phyloP scores from a whole-genome alignment of 2,797 vertebrate genomes.

The Eulemur albifrons region DNA sequence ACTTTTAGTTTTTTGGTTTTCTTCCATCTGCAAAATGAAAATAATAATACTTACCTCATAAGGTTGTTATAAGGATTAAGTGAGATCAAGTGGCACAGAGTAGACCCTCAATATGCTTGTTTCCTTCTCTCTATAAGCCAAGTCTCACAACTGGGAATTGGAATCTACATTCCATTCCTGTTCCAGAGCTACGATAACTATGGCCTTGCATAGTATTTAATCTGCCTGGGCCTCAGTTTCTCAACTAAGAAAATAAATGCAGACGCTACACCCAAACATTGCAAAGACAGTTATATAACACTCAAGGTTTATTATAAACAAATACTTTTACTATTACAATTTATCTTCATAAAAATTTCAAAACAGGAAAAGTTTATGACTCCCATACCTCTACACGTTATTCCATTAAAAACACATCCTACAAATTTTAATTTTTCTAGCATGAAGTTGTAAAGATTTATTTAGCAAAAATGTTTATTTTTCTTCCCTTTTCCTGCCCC shows the following conservation, averaged over 20 bases:
- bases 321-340: conserved; percentile 10
- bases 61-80: background rate
- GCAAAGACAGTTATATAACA: background rate
- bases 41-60: background rate
- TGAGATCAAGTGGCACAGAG: background rate
- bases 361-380: conserved; percentile 20
- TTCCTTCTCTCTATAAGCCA: background rate
- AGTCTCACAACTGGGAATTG: background rate
- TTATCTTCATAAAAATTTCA: conserved; percentile 39
- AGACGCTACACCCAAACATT: background rate
- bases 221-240: conserved; percentile 4
- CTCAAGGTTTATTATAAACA: conserved; percentile 4
- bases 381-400: background rate
- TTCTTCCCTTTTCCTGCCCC: conserved; percentile 12
- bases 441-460: conserved; percentile 29
- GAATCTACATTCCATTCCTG: background rate
- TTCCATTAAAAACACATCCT: background rate
- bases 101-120: background rate
- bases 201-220: background rate
- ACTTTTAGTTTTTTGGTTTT: background rate
- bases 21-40: background rate
- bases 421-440: conserved; percentile 12
- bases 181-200: background rate
- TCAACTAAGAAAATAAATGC: background rate
- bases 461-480: conserved; percentile 28